Evolutionary conservation across 2,888 invertebrate species (phyloP).

Genomic region (Aricia artaxerxes): DNA sequence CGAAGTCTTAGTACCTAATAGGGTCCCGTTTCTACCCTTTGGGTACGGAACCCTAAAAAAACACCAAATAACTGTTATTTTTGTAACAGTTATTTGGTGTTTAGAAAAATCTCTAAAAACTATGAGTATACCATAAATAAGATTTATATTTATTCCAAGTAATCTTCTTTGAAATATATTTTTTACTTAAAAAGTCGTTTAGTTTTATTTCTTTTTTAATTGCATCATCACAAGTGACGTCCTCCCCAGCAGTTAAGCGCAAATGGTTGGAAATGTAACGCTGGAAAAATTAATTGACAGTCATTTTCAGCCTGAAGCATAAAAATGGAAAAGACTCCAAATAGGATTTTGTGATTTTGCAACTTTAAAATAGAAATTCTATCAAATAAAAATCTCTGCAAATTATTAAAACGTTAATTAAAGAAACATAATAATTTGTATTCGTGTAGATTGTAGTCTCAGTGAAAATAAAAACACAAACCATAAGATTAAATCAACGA

Average conservation of each 20-base stretch:
- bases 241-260: background rate
- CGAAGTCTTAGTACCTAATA: no score
- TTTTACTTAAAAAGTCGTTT: background rate
- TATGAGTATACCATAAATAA: background rate
- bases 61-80: no score
- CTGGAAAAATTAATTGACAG: constrained; percentile 17
- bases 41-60: no score
- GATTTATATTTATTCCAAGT: background rate
- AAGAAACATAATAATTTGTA: background rate
- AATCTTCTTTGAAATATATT: background rate
- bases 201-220: constrained; percentile 8
- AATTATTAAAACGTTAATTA: background rate
- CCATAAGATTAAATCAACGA: constrained; percentile 9
- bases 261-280: background rate
- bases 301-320: background rate
- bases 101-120: no score
- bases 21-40: no score
- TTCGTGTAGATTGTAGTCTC: background rate
- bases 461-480: background rate
- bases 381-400: background rate
- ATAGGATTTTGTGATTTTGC: background rate
- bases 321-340: background rate
- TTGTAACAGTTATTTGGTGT: no score
- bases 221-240: background rate
- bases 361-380: background rate